These are phyloP conservation scores for Cybosia mesomella DNA, from an alignment of 2,888 invertebrate genomes.

Conservation along the genomic window DNA sequence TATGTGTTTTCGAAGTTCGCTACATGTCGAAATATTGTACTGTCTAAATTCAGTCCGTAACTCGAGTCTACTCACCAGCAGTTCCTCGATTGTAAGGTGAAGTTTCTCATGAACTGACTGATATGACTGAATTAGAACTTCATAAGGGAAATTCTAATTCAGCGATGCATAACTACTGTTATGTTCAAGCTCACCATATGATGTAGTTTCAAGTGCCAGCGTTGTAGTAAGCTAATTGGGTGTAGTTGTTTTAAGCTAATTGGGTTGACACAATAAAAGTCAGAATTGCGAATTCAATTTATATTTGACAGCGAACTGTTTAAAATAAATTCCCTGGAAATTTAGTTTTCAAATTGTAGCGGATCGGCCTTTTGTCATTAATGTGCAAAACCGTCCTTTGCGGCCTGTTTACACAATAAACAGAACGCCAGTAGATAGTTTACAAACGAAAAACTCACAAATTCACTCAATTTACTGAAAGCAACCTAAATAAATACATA, in stretches of 20 bases:
- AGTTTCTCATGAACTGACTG: too few species aligned
- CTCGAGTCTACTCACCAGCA: too few species aligned
- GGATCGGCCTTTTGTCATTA: conserved; percentile 26
- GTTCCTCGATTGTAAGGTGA: too few species aligned
- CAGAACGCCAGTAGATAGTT: conserved; percentile 30
- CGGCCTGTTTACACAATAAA: conserved; percentile 34
- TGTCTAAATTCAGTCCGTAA: too few species aligned
- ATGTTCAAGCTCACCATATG: too few species aligned
- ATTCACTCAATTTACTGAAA: conserved; percentile 27
- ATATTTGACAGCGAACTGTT: conserved; percentile 7
- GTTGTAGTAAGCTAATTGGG: too few species aligned
- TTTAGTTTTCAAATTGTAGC: conserved; percentile 26
- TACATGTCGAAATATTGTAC: too few species aligned
- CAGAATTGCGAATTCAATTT: conserved; percentile 10
- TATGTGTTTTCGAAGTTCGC: too few species aligned
- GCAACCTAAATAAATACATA: conserved; percentile 23
- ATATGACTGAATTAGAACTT: too few species aligned
- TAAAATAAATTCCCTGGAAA: conserved; percentile 25
- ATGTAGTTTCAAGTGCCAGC: not conserved
- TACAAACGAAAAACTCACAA: conserved; percentile 38
- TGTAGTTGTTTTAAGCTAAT: not conserved
- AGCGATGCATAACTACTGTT: too few species aligned
- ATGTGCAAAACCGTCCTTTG: conserved; percentile 42
- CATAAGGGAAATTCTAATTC: too few species aligned
- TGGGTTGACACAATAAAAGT: conserved; percentile 3